Percentiles rank a stretch among this genome's conserved stretches.
Conservation (phyloP, 64 coral and sea anemone genomes). For the Orbicella faveolata region DNA sequence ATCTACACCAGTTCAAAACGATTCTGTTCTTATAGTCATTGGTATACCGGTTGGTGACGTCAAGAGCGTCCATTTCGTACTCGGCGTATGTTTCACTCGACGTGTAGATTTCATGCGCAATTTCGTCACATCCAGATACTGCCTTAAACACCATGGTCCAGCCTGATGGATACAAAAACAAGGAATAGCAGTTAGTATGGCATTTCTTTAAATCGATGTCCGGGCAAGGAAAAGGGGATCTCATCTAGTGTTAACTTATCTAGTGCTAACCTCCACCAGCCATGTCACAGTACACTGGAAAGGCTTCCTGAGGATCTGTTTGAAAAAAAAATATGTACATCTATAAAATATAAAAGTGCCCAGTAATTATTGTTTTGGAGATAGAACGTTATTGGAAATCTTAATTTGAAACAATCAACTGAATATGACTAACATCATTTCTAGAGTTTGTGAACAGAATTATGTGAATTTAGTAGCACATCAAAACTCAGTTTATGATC, state of each 20-base stretch:
- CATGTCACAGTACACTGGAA: conserved; percentile 39
- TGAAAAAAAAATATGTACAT: background rate
- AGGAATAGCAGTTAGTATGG: no score
- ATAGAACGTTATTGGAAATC: background rate
- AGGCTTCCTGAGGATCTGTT: background rate
- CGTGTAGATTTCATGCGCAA: background rate
- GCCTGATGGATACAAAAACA: no score
- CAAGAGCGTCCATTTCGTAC: background rate
- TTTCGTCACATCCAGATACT: background rate
- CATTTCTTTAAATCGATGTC: no score
- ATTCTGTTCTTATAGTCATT: conserved; percentile 22
- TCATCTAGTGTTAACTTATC: background rate
- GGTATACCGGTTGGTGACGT: background rate
- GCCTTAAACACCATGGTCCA: no score
- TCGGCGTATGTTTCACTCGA: background rate
- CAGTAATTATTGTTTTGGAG: background rate
- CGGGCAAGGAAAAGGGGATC: no score
- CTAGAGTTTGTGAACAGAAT: no score
- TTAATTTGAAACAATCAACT: background rate
- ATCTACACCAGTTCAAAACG: background rate
- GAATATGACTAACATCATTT: no score
- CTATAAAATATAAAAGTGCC: background rate
- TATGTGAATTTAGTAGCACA: no score
- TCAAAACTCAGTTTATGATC: no score
- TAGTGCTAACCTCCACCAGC: background rate